Evolutionary conservation across 2,888 invertebrate genomes (phyloP).

Genomic region (Caenorhabditis sp.): DNA sequence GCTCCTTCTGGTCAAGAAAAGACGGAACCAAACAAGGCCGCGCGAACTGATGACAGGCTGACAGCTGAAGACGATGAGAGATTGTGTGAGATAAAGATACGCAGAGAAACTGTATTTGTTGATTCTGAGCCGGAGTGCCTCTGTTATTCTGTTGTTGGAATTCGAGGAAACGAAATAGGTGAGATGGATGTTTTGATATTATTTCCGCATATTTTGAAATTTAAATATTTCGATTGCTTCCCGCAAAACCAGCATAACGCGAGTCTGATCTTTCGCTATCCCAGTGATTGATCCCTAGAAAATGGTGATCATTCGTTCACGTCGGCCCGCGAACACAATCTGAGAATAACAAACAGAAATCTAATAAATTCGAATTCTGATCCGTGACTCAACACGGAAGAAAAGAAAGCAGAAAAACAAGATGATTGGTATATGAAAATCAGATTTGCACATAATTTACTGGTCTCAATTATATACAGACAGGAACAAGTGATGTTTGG

Average conservation of each 20-base stretch:
- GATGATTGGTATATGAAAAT: conserved; percentile 20
- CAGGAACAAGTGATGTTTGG: conserved; percentile 39
- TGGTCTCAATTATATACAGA: conserved; percentile 18
- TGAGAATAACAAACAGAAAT: conserved; percentile 11
- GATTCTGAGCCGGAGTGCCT: conserved; percentile 49
- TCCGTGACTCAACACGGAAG: conserved; percentile 33
- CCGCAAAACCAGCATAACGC: too few species aligned
- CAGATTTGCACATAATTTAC: conserved; percentile 28
- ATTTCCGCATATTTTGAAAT: conserved; percentile 21
- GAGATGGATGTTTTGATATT: conserved; percentile 38
- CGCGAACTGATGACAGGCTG: conserved; percentile 49
- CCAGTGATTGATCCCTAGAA: too few species aligned
- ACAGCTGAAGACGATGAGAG: conserved; percentile 48
- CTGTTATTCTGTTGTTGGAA: conserved; percentile 37
- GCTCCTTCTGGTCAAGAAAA: conserved; percentile 34
- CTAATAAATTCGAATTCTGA: conserved; percentile 30
- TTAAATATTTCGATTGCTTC: neutral
- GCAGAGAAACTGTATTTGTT: conserved; percentile 42
- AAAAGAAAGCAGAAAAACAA: conserved; percentile 26
- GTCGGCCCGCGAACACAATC: neutral
- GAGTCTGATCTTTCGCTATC: too few species aligned
- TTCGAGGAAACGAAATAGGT: conserved; percentile 14
- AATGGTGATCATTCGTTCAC: neutral
- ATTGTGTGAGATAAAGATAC: conserved; percentile 28
- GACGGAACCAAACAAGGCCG: conserved; percentile 62